Percentiles rank a stretch among this genome's conserved stretches.
These are phyloP conservation scores for Petrophora chlorosata DNA, from an alignment of 2,888 invertebrate genomes.

Conservation along the genomic window DNA sequence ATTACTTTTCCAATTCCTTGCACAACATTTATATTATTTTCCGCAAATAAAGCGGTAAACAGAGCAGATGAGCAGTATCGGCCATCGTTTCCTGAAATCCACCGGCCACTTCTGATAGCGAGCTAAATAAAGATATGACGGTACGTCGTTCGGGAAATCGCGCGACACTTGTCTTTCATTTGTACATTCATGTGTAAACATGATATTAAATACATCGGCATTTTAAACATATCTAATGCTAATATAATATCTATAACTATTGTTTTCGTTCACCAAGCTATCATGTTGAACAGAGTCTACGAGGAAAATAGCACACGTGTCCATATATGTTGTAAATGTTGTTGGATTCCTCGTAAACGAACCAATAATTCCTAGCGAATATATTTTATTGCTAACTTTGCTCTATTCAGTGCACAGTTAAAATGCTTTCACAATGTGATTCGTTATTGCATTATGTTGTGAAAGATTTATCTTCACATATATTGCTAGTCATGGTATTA, in stretches of 20 bases:
- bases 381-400: slow-evolving; percentile 10
- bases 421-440: slow-evolving; percentile 13
- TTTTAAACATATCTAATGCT: slow-evolving; percentile 8
- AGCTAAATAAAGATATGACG: slow-evolving; percentile 56
- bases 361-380: slow-evolving; percentile 19
- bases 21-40: slow-evolving; percentile 34
- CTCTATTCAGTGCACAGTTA: slow-evolving; percentile 5
- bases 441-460: slow-evolving; percentile 10
- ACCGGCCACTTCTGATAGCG: slow-evolving; percentile 40
- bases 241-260: neutral
- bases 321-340: slow-evolving; percentile 17
- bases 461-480: slow-evolving; percentile 10
- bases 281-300: slow-evolving; percentile 13
- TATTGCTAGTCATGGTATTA: slow-evolving; percentile 9
- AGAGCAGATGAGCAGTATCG: slow-evolving; percentile 47
- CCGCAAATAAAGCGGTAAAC: slow-evolving; percentile 39
- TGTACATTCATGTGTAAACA: slow-evolving; percentile 25
- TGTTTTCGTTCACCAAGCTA: slow-evolving; percentile 20
- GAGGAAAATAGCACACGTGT: slow-evolving; percentile 24
- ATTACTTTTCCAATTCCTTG: slow-evolving; percentile 33
- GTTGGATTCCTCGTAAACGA: slow-evolving; percentile 27
- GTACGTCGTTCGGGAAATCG: slow-evolving; percentile 42
- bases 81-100: slow-evolving; percentile 56
- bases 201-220: slow-evolving; percentile 4
- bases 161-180: slow-evolving; percentile 36